Evolutionary conservation across 2,888 invertebrate species (phyloP).

Genomic region (Tenthredo amoena): DNA sequence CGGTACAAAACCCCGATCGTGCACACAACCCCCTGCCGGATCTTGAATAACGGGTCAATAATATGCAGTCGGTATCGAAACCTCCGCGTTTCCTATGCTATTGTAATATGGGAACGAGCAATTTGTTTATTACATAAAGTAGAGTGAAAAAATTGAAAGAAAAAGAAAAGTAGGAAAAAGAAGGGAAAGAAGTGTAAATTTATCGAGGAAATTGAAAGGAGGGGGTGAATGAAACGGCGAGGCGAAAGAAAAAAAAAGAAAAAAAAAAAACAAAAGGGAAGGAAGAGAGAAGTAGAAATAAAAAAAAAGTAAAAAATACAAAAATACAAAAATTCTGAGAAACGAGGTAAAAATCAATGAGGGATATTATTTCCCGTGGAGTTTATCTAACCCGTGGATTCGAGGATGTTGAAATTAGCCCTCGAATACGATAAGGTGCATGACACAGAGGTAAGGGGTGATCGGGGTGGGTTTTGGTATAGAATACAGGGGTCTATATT

Average conservation of each 20-base stretch:
- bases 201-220: not conserved
- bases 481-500: slow-evolving; percentile 69
- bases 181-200: not conserved
- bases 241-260: not conserved
- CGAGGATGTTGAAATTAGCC: slow-evolving; percentile 2
- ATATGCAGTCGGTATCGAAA: not conserved
- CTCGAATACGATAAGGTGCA: not conserved
- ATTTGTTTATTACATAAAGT: not conserved
- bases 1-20: no score
- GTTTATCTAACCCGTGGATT: not conserved
- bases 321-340: not conserved
- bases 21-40: not conserved
- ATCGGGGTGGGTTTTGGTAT: slow-evolving; percentile 52
- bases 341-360: not conserved
- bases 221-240: not conserved
- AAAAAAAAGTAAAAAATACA: not conserved
- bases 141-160: not conserved
- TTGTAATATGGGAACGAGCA: not conserved
- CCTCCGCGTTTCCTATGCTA: not conserved
- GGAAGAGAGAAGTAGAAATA: no score
- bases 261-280: not conserved
- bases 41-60: not conserved
- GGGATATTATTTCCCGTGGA: not conserved
- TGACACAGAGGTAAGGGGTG: not conserved
- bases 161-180: no score